phyloP scores from a whole-genome alignment of 2,888 invertebrate species.

The Catocala sponsa region DNA sequence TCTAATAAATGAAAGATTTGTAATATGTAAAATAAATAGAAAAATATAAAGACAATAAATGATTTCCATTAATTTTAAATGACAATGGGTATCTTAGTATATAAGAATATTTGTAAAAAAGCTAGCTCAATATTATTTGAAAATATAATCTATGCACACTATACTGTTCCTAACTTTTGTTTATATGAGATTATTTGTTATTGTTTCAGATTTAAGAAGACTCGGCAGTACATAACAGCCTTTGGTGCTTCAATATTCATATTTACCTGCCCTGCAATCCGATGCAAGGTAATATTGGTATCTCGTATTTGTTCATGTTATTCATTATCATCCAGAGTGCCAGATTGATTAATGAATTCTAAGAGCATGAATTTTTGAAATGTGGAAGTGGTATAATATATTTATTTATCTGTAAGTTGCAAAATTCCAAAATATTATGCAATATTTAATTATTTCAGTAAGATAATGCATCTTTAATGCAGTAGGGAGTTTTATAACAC shows the following conservation, averaged over 20 bases:
- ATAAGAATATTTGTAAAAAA: too few relatives aligned
- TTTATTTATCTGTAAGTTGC: background rate
- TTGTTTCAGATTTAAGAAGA: constrained; percentile 43
- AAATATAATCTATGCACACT: too few relatives aligned
- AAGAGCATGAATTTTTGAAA: too few relatives aligned
- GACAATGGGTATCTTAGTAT: too few relatives aligned
- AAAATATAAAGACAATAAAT: too few relatives aligned
- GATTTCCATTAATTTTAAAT: too few relatives aligned
- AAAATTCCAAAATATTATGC: background rate
- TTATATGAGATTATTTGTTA: background rate
- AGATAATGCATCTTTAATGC: constrained; percentile 13
- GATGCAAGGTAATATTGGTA: constrained; percentile 48
- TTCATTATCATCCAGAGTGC: background rate
- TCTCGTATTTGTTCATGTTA: background rate
- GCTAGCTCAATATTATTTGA: too few relatives aligned
- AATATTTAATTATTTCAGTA: background rate
- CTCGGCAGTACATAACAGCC: constrained; percentile 26
- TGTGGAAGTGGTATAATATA: too few relatives aligned
- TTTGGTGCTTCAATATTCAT: constrained; percentile 47
- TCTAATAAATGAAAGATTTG: too few relatives aligned
- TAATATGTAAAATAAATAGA: too few relatives aligned
- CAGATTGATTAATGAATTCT: too few relatives aligned
- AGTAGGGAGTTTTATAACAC: constrained; percentile 31
- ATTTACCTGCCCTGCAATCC: constrained; percentile 49
- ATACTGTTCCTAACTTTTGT: too few relatives aligned